phyloP scores from a whole-genome alignment of 1,140 invertebrate species.

The Thalassaphorura encarpata region DNA sequence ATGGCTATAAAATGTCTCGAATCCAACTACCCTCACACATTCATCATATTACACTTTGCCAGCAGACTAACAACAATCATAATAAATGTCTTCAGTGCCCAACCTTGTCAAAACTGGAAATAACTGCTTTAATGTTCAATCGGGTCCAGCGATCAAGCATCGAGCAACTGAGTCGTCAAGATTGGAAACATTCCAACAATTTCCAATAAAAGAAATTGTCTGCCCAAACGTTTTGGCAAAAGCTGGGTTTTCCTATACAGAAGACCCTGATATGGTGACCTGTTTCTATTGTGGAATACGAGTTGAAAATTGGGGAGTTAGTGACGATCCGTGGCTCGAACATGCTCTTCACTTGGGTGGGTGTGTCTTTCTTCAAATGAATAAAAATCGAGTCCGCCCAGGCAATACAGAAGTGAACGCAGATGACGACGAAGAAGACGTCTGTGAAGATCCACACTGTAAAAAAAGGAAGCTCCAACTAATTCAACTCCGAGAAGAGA shows the following conservation, averaged over 20 bases:
- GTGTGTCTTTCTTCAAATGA: background rate
- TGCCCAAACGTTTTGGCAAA: no score
- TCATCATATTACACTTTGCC: no score
- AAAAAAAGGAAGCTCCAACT: background rate
- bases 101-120: no score
- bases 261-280: background rate
- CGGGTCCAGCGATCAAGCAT: no score
- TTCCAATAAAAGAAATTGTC: no score
- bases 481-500: background rate
- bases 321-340: background rate
- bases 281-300: slow-evolving; percentile 3
- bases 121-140: no score
- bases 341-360: background rate
- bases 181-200: background rate
- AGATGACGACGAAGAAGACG: background rate
- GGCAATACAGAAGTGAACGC: no score
- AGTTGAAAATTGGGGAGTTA: background rate
- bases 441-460: background rate
- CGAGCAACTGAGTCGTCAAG: background rate
- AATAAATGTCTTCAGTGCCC: no score
- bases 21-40: no score
- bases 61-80: no score
- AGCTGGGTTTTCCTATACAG: background rate
- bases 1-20: no score
- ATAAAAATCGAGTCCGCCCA: no score